Evolutionary conservation across 2,113 vertebrate species (phyloP), one percentile per base, ranked within the genome.

Genomic region (Melanerpes formicivorus): DNA sequence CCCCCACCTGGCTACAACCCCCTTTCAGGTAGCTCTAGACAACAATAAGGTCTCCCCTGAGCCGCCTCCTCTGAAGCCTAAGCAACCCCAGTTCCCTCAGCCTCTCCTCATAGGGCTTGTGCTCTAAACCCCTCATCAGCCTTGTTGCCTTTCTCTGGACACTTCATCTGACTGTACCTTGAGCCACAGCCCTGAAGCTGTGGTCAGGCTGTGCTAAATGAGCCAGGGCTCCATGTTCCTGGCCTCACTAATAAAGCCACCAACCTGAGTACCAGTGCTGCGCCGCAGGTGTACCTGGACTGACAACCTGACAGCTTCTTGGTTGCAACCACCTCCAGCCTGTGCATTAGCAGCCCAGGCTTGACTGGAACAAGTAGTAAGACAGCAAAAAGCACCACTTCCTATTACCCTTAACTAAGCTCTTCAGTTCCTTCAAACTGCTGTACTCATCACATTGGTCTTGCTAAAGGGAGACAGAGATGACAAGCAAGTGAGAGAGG

Each of bases 131-230:
- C 40, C 40, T 40, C 10, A 40, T 10, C 40, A 40, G 40, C 40
- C 40, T 40, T 40, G 40, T 40, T 40, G 40, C 40, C 40, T 11
- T 40, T 40, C 40, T 40, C 40, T 40, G 40, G 40, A 14, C 9
- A 40, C 72, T 59, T 81, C n/a, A 25, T 62, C 30, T 10, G 10
- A 32, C 75, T 76, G n/a, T 8, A 50, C n/a, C 3, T 1, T 21
- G 71, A 89, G 46, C 32, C 62, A 71, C 48, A 56, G 50, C 9
- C 93, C 90, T 56, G 37, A 86, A 83, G 60, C 40, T 30, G 52
- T 1, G 14, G 21, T 21, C 21, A 4, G 52, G 18, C 2, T 23
- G 25, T 3, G 2, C 54, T 58, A 16, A 52, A 0, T 0, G 15
- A 71, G 52, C 44, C 30, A 42, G 6, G 10, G 37, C 32, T 48